Evolutionary conservation across 1,140 invertebrate genomes (phyloP).

Genomic region (Trypoxylus dichotomus): DNA sequence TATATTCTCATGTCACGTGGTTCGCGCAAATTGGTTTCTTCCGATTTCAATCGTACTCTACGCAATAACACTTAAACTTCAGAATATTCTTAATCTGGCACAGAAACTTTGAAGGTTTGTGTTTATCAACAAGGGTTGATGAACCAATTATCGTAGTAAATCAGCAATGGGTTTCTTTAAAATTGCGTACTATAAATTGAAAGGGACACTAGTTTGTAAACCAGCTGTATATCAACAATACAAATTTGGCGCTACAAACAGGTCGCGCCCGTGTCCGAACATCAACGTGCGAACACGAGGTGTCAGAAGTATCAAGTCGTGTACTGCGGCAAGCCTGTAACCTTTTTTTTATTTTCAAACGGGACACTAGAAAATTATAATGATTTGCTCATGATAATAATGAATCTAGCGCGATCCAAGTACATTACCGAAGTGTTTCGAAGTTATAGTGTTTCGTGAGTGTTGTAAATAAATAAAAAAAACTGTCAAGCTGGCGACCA

Average conservation of each 20-base stretch:
- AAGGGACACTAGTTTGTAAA: no score
- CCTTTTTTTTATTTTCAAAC: constrained; percentile 49
- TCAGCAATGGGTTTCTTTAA: no score
- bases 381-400: constrained; percentile 55
- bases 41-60: no score
- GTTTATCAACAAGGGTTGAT: no score
- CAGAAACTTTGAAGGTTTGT: no score
- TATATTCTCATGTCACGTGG: no score
- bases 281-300: constrained; percentile 41
- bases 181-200: no score
- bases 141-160: no score
- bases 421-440: constrained; percentile 44
- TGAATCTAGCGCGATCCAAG: constrained; percentile 46
- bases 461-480: constrained; percentile 40
- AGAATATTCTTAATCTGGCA: no score
- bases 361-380: constrained; percentile 42
- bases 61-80: no score
- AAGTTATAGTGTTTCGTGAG: constrained; percentile 47
- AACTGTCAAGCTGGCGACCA: constrained; percentile 54
- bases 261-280: constrained; percentile 44
- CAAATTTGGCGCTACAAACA: not conserved
- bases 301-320: constrained; percentile 36
- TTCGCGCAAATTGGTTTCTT: no score
- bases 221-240: not conserved
- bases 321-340: constrained; percentile 51